Base-by-base conservation (phyloP, 2,797 vertebrate genomes). In the Acomys russatus region DNA sequence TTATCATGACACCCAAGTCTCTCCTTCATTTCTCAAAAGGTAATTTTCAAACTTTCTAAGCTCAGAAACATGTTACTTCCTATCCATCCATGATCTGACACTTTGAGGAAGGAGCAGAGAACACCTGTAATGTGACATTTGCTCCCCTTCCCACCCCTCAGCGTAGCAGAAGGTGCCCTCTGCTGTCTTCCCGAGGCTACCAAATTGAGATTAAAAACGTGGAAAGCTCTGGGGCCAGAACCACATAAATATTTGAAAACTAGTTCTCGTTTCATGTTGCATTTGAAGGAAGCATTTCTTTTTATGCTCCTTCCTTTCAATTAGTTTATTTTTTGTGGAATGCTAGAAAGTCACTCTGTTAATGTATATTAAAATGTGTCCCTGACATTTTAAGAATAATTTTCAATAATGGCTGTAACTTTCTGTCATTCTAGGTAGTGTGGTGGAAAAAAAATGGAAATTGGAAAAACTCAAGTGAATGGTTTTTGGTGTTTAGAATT, bases 221-320 rank as follows among this genome's bases (percentile, higher is more conserved):
- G 82, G 80, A 78, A 93, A 95, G 94, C 88, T 97, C 94, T 97
- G 90, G 92, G 92, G 66, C 90, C 22, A 66, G 87, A 96, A 64
- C 51, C 44, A 85, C 63, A 96, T 96, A 92, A 97, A 98, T 97
- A 97, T 96, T 98, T 97, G 85, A 97, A 93, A 95, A 97, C 86
- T 77, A 88, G 73, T 20, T 97, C 68, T 94, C 92, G 96, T 96
- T 98, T 97, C 88, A 97, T 96, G 94, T 96, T 73, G 38, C 83
- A 51, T 87, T 97, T 96, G 95, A 98, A 98, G 94, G 87, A 74
- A 94, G 83, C 91, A 88, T 95, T 97, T 95, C 94, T 96, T 98
- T 96, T 97, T 90, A 97, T 96, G 96, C 88, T 95, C 56, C 86
- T 96, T 97, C 93, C 63, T 95, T 80, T 95, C 97, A 97, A 97